Conservation (phyloP, 2,888 invertebrate species). For the Drosophila colorata region DNA sequence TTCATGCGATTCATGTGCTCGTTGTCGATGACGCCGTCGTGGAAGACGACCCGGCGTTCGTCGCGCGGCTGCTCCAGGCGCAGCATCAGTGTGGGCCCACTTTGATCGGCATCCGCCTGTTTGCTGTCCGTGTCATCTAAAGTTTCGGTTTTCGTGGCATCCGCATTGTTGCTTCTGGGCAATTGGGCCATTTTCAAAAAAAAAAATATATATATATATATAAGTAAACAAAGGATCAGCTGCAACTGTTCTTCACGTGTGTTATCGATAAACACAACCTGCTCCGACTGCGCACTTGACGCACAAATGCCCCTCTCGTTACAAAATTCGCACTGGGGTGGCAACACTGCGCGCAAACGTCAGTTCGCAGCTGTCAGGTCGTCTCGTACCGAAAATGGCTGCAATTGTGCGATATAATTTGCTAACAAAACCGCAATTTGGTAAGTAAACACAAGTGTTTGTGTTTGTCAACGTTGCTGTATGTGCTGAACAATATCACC, state of each 20-base stretch:
- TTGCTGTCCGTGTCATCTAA: conserved; percentile 46
- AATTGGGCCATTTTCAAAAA: conserved; percentile 58
- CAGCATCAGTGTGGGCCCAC: conserved; percentile 82
- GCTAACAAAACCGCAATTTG: conserved; percentile 87
- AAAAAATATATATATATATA: too few relatives aligned
- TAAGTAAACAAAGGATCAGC: conserved; percentile 38
- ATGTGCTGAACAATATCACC: neutral
- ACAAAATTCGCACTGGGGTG: conserved; percentile 13
- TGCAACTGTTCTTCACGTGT: conserved; percentile 1
- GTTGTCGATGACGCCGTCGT: conserved; percentile 96
- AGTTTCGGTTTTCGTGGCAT: conserved; percentile 41
- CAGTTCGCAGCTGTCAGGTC: conserved; percentile 63
- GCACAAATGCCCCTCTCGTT: neutral
- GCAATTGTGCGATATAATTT: conserved; percentile 89
- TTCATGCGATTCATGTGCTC: conserved; percentile 98
- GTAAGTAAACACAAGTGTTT: conserved; percentile 85
- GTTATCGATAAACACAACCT: conserved; percentile 11
- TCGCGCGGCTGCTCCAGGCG: conserved; percentile 89
- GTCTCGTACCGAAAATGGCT: conserved; percentile 88
- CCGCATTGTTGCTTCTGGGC: conserved; percentile 13
- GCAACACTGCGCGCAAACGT: conserved; percentile 62
- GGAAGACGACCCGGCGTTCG: conserved; percentile 94
- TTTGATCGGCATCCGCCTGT: conserved; percentile 12
- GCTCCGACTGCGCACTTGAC: neutral
- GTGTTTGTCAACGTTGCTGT: neutral